A percentile compares a stretch with the other conserved stretches of the same genome.
Evolutionary conservation across 2,888 invertebrate genomes (phyloP).

Genomic region (Pegoplata infirma): DNA sequence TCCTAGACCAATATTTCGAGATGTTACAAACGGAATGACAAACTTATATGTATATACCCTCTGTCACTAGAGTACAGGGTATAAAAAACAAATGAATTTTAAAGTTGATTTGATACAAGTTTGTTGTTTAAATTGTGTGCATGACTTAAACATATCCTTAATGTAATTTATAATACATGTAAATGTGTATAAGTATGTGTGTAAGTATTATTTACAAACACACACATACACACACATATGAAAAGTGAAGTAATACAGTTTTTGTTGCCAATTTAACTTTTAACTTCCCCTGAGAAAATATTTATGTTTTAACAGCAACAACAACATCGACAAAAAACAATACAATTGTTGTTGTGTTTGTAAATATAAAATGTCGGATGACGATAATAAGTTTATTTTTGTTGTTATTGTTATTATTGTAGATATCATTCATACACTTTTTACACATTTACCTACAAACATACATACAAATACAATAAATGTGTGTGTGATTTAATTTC

Average conservation of each 20-base stretch:
- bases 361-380: conserved; percentile 28
- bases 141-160: not conserved
- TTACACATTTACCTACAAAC: not conserved
- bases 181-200: not conserved
- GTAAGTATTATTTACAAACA: too few species aligned
- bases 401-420: conserved; percentile 33
- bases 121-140: too few species aligned
- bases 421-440: not conserved
- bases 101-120: not conserved
- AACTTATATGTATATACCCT: too few species aligned
- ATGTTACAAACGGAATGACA: too few species aligned
- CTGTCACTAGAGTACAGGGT: too few species aligned
- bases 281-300: conserved; percentile 24
- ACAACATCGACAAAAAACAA: too few species aligned
- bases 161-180: not conserved
- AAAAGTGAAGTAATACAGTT: conserved; percentile 27
- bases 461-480: not conserved
- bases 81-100: conserved; percentile 3
- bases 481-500: not conserved
- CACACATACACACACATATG: not conserved
- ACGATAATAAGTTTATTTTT: conserved; percentile 4
- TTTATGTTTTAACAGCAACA: not conserved
- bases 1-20: too few species aligned
- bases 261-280: conserved; percentile 42
- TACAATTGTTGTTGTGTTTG: not conserved